Base-by-base conservation (phyloP, 2,113 vertebrate species). In the Xerus inauris region DNA sequence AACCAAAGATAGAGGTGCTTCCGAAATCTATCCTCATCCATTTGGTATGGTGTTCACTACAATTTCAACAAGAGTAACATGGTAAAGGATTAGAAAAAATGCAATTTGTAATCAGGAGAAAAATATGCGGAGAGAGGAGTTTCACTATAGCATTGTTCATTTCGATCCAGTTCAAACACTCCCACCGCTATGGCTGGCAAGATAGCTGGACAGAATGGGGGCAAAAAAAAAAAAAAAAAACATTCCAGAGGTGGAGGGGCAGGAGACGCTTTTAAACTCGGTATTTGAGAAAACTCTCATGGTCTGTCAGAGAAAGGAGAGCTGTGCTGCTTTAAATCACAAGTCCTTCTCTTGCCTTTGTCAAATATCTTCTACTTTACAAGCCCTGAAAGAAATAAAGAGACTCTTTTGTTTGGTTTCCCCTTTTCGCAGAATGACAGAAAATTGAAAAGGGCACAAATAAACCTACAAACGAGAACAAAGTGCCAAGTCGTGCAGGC, bases 311-410 rank as follows among this genome's bases (percentile, higher is more conserved):
- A 98, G 98, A 98, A 98, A 95, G 42, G 75, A 85, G 38, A 4
- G 75, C 57, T 96, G 98, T 99, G 98, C 98, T 96, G 98, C 99
- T 99, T 99, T 99, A 99, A 99, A 99, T 98, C 98, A 94, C 98
- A 98, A 98, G 99, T 98, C 99, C 99, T 98, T 97, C 98, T 98
- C 97, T 96, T 38, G 98, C 98, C 99, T 99, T 98, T 99, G 98
- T 99, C 99, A 99, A 99, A 99, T 98, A 99, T 98, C 98, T 98
- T 98, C 99, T 98, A 99, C 99, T 99, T 99, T 99, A 99, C 99
- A 98, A 98, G 99, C 99, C 98, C 98, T 99, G 99, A 99, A 99
- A 99, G 99, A 99, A 99, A 99, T 98, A 98, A 98, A 98, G 97
- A 98, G 97, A 97, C 98, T 98, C 99, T 99, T 99, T 99, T 99